A percentile compares a stretch with the other conserved stretches of the same genome.
Evolutionary conservation across 2,113 vertebrate genomes (phyloP).

Genomic region (Forbesichthys papilliferus): DNA sequence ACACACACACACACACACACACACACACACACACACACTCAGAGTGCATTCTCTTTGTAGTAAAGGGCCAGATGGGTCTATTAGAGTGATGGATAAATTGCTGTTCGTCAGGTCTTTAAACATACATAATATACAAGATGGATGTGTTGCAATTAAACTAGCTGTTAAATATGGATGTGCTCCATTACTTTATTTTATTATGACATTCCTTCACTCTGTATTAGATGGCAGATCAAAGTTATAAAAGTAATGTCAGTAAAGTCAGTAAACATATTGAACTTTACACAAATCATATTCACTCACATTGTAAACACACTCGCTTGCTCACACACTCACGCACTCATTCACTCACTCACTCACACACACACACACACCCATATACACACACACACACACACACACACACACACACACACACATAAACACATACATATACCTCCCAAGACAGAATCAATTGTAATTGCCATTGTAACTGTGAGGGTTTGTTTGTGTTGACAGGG

Average conservation of each 20-base stretch:
- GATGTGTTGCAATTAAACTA: slow-evolving; percentile 25
- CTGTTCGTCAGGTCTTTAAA: slow-evolving; percentile 14
- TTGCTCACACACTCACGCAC: neutral
- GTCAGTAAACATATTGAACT: neutral
- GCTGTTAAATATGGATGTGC: slow-evolving; percentile 32
- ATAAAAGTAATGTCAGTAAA: slow-evolving; percentile 28
- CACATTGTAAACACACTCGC: neutral
- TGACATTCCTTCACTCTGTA: slow-evolving; percentile 15
- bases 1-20: too few relatives aligned
- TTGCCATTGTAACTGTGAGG: neutral
- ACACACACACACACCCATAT: neutral
- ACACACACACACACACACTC: slow-evolving; percentile 15
- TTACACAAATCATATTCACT: neutral
- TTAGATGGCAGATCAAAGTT: slow-evolving; percentile 31
- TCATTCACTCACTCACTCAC: neutral
- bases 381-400: neutral
- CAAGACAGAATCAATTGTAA: neutral
- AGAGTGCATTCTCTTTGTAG: neutral
- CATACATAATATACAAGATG: slow-evolving; percentile 15
- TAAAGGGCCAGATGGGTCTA: slow-evolving; percentile 13
- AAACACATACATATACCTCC: neutral
- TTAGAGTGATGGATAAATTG: slow-evolving; percentile 23
- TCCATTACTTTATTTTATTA: slow-evolving; percentile 18
- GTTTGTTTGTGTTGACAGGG: slow-evolving; percentile 72
- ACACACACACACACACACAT: neutral